Conservation (phyloP, 2,113 vertebrate genomes). For the human region DNA sequence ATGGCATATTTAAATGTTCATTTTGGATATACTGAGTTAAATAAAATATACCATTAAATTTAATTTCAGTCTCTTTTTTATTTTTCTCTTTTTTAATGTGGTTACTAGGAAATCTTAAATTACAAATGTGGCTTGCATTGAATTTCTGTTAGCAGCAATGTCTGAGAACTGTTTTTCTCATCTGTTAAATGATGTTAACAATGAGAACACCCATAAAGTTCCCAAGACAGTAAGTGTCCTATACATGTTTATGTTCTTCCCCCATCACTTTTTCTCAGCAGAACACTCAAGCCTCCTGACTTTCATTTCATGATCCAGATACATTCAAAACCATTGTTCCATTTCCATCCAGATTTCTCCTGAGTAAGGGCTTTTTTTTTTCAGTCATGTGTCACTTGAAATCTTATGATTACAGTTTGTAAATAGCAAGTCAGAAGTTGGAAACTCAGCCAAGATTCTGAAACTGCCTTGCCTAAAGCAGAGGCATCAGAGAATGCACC, state of each 20-base stretch:
- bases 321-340: not conserved
- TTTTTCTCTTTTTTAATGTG: not conserved
- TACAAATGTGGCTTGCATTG: not conserved
- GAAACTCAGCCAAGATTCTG: conserved; percentile 12
- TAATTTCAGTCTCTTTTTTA: not conserved
- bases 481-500: conserved; percentile 11
- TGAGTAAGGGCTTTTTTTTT: not conserved
- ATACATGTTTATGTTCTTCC: not conserved
- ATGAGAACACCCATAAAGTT: not conserved
- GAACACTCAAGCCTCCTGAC: not conserved
- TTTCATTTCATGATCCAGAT: not conserved
- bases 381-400: not conserved
- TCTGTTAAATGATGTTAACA: not conserved
- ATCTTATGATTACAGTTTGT: conserved; percentile 24
- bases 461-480: not conserved
- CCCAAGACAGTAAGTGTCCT: too few relatives aligned
- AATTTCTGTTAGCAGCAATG: not conserved
- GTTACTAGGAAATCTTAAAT: not conserved
- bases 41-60: not conserved
- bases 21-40: not conserved
- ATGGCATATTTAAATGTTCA: not conserved
- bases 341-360: not conserved
- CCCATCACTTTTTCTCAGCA: not conserved
- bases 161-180: not conserved
- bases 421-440: conserved; percentile 27